These are phyloP conservation scores for Cotesia vestalis DNA, from an alignment of 1,140 invertebrate species.

Conservation along the genomic window DNA sequence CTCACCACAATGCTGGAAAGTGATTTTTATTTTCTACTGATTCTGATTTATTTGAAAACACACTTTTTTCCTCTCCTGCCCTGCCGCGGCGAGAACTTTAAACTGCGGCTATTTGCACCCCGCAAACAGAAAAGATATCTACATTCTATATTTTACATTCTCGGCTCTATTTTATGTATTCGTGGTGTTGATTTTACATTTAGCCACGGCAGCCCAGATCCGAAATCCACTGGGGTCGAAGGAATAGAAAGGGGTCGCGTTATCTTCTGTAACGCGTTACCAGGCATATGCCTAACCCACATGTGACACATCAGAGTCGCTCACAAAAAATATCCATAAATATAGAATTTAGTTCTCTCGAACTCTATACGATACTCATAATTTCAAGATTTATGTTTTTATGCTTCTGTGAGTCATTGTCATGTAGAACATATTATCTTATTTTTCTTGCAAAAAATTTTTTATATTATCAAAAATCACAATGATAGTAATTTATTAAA, in stretches of 20 bases:
- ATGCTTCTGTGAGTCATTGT: slow-evolving; percentile 52
- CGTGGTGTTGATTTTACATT: slow-evolving; percentile 35
- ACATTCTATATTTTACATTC: no score
- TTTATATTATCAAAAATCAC: no score
- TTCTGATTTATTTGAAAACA: slow-evolving; percentile 60
- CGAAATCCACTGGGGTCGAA: slow-evolving; percentile 38
- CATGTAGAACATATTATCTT: slow-evolving; percentile 8
- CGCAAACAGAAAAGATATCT: no score
- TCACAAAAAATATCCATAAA: slow-evolving; percentile 34
- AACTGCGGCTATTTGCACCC: slow-evolving; percentile 25
- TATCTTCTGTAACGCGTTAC: slow-evolving; percentile 63
- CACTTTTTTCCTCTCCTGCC: slow-evolving; percentile 21
- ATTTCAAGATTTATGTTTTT: slow-evolving; percentile 66
- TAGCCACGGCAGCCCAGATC: not conserved
- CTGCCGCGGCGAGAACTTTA: not conserved
- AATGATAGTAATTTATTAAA: no score
- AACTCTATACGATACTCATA: slow-evolving; percentile 46
- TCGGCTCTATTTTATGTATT: slow-evolving; percentile 7
- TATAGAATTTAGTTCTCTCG: not conserved
- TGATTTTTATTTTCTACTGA: slow-evolving; percentile 65
- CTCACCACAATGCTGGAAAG: slow-evolving; percentile 60
- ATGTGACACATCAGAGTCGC: slow-evolving; percentile 34
- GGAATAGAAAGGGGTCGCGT: slow-evolving; percentile 42
- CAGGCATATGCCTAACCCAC: slow-evolving; percentile 57
- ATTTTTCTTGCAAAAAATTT: no score